A percentile compares a stretch with the other conserved stretches of the same genome.
Evolutionary conservation across 2,113 vertebrate species (phyloP).

Genomic region (Okapia johnstoni): DNA sequence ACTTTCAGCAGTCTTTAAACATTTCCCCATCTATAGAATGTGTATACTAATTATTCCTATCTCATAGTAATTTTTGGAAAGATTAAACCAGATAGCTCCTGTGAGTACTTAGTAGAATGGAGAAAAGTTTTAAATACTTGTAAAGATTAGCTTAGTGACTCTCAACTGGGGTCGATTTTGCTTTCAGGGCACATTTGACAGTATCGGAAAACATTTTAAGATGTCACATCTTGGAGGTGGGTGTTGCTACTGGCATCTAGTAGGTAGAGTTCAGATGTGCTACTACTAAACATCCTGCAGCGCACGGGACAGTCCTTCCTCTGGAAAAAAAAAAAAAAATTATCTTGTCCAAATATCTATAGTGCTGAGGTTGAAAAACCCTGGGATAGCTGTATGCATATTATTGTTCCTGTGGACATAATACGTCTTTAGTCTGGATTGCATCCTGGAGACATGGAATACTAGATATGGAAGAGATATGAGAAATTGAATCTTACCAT

Average conservation of each 20-base stretch:
- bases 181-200: neutral
- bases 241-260: neutral
- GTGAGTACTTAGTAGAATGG: neutral
- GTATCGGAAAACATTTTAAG: neutral
- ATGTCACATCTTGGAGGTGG: neutral
- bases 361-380: neutral
- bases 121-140: neutral
- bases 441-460: neutral
- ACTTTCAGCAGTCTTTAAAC: neutral
- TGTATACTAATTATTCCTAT: neutral
- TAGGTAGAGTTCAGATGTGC: neutral
- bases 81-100: neutral
- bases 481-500: neutral
- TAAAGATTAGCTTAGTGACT: neutral
- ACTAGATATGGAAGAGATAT: neutral
- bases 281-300: neutral
- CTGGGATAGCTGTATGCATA: neutral
- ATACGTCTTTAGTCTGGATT: neutral
- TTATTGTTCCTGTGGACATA: neutral
- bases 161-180: neutral
- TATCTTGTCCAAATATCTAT: neutral
- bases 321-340: neutral
- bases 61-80: neutral
- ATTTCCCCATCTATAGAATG: neutral
- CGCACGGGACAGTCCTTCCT: neutral